Percentiles rank a stretch among this genome's conserved stretches.
Evolutionary conservation across 2,797 vertebrate species (phyloP).

Genomic region (Malurus splendens): DNA sequence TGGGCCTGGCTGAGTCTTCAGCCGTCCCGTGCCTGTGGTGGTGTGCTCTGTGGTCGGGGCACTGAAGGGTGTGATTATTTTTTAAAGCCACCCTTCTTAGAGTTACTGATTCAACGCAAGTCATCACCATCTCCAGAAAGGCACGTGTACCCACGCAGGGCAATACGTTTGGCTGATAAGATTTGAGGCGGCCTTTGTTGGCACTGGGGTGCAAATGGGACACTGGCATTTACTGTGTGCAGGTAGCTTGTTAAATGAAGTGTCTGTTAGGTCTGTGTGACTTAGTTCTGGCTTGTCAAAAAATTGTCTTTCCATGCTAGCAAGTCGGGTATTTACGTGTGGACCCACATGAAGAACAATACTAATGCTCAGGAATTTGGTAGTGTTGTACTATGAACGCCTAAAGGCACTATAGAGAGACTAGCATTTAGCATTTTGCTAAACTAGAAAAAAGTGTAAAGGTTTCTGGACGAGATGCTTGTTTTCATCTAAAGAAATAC

Average conservation of each 20-base stretch:
- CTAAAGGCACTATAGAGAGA: background rate
- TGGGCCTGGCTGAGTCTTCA: background rate
- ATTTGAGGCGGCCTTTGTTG: background rate
- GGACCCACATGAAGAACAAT: fast-evolving
- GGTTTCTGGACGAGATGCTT: background rate
- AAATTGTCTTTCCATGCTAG: background rate
- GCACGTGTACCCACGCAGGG: fast-evolving
- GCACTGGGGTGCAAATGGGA: background rate
- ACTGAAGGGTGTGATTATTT: fast-evolving
- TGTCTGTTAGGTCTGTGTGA: fast-evolving
- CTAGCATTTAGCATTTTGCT: background rate
- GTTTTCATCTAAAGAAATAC: background rate
- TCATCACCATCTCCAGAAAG: background rate
- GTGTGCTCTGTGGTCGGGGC: fast-evolving
- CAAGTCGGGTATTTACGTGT: too few species aligned
- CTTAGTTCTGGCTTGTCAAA: background rate
- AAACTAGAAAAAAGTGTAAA: background rate
- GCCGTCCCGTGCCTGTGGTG: too few species aligned
- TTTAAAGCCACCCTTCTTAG: fast-evolving
- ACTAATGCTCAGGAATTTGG: background rate
- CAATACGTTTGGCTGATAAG: fast-evolving
- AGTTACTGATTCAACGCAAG: background rate
- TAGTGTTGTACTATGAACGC: background rate
- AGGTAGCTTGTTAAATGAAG: background rate
- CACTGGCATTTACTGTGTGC: fast-evolving